Evolutionary conservation across 2,797 vertebrate genomes (phyloP).

Genomic region (Crossoptilon crossoptilon): DNA sequence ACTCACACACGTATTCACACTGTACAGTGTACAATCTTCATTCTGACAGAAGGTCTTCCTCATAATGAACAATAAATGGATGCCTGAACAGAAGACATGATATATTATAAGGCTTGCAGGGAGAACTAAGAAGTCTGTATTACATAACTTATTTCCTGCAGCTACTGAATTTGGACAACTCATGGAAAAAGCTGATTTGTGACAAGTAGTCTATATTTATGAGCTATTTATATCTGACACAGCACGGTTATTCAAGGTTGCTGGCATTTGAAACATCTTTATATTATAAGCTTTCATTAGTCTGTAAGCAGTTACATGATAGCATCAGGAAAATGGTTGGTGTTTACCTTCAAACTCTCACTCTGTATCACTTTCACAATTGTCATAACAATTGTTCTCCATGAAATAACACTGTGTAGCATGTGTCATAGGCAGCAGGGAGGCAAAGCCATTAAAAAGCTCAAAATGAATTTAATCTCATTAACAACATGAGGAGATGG

Average conservation of each 20-base stretch:
- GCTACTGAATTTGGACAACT: conserved; percentile 14
- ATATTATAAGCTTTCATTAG: conserved; percentile 43
- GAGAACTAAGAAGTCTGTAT: not conserved
- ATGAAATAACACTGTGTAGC: conserved; percentile 5
- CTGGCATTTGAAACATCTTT: conserved; percentile 57
- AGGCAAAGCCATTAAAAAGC: conserved; percentile 54
- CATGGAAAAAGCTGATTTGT: conserved; percentile 41
- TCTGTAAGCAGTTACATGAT: conserved; percentile 44
- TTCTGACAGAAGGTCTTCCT: not conserved
- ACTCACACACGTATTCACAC: not conserved
- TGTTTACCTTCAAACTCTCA: conserved; percentile 51
- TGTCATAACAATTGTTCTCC: conserved; percentile 37
- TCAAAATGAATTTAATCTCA: conserved; percentile 53
- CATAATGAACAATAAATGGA: not conserved
- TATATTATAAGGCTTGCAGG: not conserved
- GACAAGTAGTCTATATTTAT: conserved; percentile 55
- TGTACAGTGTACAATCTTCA: not conserved
- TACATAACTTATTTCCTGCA: not conserved
- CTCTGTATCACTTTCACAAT: conserved; percentile 62
- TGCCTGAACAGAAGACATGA: not conserved
- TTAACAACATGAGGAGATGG: conserved; percentile 61
- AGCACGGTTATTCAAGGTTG: conserved; percentile 51
- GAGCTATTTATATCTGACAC: conserved; percentile 56
- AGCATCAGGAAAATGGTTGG: conserved; percentile 49
- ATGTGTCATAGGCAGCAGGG: conserved; percentile 5